Evolutionary conservation across 2,888 invertebrate genomes (phyloP).

Genomic region (Pseudococcus jackbeardsleyi): DNA sequence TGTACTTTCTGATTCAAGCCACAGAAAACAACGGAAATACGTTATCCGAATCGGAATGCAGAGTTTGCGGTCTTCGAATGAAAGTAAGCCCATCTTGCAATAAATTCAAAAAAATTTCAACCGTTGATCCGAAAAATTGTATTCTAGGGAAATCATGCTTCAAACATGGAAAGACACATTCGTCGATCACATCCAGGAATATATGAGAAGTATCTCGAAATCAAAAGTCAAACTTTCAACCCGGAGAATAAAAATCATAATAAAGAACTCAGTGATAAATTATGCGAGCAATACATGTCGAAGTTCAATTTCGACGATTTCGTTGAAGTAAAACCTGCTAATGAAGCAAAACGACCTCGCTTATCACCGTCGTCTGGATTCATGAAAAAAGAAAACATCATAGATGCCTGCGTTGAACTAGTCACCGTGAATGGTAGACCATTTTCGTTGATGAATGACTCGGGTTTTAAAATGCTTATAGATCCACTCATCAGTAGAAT

Average conservation of each 20-base stretch:
- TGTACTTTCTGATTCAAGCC: constrained; percentile 51
- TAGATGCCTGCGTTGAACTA: constrained; percentile 51
- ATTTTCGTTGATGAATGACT: constrained; percentile 47
- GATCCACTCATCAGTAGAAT: not conserved
- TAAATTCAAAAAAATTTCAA: not conserved
- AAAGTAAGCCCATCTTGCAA: not conserved
- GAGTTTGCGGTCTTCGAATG: constrained; percentile 42
- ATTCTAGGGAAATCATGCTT: constrained; percentile 42
- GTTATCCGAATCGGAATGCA: constrained; percentile 36
- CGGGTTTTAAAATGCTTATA: constrained; percentile 33
- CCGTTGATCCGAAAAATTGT: not conserved
- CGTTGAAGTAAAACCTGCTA: not conserved
- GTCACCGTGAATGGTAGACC: constrained; percentile 49
- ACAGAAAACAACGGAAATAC: constrained; percentile 31
- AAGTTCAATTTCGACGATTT: not conserved
- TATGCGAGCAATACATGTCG: not conserved
- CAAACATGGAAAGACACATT: constrained; percentile 53
- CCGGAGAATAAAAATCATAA: constrained; percentile 14
- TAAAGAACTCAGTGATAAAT: constrained; percentile 6
- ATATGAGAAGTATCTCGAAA: constrained; percentile 52
- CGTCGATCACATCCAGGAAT: constrained; percentile 46
- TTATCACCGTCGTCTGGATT: not conserved
- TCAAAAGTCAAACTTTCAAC: constrained; percentile 48
- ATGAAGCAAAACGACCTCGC: not conserved
- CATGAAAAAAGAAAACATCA: constrained; percentile 30